Conservation (phyloP, 2,888 invertebrate genomes). For the Hedya salicella region DNA sequence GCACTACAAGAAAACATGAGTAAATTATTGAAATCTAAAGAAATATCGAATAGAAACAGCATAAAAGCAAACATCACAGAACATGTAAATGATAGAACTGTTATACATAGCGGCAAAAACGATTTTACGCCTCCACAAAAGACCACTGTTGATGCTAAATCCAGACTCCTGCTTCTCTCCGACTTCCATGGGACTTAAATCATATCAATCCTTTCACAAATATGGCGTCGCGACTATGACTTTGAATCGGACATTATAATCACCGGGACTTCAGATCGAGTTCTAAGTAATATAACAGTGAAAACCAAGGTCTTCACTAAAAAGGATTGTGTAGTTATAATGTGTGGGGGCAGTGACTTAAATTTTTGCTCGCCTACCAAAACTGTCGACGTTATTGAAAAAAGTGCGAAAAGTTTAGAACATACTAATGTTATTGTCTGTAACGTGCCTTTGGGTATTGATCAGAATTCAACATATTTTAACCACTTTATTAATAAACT, state of each 20-base stretch:
- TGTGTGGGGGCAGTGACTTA: neutral
- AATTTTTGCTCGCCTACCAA: too few relatives aligned
- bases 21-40: neutral
- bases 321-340: neutral
- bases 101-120: neutral
- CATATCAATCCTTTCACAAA: neutral
- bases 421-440: too few relatives aligned
- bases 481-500: too few relatives aligned
- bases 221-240: neutral
- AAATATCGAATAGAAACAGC: neutral
- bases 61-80: neutral
- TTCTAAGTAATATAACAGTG: neutral
- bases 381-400: too few relatives aligned
- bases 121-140: neutral
- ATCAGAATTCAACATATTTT: too few relatives aligned
- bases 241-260: neutral
- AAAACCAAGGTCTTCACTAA: neutral
- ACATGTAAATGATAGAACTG: neutral
- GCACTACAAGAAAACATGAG: neutral
- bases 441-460: too few relatives aligned
- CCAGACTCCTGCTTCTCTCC: slow-evolving; percentile 1
- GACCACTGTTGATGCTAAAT: neutral
- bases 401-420: too few relatives aligned
- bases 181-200: neutral
- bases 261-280: slow-evolving; percentile 1